Evolutionary conservation across 1,140 invertebrate species (phyloP).

Genomic region (Eueides isabella): DNA sequence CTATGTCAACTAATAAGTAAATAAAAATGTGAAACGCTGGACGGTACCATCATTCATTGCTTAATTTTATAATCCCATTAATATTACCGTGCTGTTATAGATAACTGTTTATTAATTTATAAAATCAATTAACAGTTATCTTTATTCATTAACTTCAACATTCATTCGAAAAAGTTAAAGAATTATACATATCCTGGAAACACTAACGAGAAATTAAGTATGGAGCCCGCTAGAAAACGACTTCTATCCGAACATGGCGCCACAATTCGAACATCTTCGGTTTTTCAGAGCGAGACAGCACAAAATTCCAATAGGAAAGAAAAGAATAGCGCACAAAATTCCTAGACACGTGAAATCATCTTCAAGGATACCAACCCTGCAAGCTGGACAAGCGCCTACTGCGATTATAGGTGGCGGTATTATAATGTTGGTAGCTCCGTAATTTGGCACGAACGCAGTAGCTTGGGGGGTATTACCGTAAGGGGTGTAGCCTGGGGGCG

Average conservation of each 20-base stretch:
- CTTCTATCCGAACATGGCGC: constrained; percentile 87
- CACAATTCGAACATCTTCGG: constrained; percentile 91
- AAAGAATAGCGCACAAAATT: constrained; percentile 91
- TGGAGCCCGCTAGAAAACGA: constrained; percentile 21
- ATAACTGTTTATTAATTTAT: neutral
- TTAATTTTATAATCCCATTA: neutral
- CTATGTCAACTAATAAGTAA: neutral
- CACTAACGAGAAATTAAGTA: constrained; percentile 14
- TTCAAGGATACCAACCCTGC: constrained; percentile 91
- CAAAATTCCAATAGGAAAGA: constrained; percentile 92
- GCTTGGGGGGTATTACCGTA: constrained; percentile 55
- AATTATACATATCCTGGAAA: neutral
- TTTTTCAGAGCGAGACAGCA: constrained; percentile 91
- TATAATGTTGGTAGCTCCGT: constrained; percentile 81
- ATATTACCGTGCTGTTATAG: neutral
- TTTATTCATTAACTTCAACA: neutral
- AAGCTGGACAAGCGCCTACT: constrained; percentile 91
- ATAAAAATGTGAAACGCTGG: constrained; percentile 5
- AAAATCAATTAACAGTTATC: neutral
- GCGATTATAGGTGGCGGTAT: constrained; percentile 75
- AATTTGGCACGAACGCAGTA: constrained; percentile 66
- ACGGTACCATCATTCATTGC: constrained; percentile 14
- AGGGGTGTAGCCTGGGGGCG: constrained; percentile 67
- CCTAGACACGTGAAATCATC: constrained; percentile 93
- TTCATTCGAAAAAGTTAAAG: neutral